Evolutionary conservation across 2,888 invertebrate species (phyloP).

Genomic region (Metellina segmentata): DNA sequence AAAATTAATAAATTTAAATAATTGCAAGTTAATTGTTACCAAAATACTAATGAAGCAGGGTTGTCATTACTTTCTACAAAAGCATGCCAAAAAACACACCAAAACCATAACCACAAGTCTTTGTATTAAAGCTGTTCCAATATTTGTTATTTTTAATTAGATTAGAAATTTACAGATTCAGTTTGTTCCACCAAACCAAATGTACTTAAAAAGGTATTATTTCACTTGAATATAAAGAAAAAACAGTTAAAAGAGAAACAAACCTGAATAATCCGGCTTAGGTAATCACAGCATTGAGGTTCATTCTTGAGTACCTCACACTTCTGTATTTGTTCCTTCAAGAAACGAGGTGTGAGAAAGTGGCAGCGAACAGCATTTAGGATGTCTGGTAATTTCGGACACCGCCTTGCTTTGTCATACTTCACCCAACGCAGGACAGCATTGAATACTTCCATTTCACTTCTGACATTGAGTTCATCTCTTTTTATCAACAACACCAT

Average conservation of each 20-base stretch:
- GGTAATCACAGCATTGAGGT: slow-evolving; percentile 93
- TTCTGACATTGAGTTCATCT: slow-evolving; percentile 94
- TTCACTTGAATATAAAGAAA: no score
- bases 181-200: no score
- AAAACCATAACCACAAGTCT: no score
- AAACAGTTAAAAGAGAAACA: slow-evolving; percentile 34
- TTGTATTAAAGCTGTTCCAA: no score
- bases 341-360: slow-evolving; percentile 93
- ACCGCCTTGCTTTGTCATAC: slow-evolving; percentile 91
- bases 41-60: no score
- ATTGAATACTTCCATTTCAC: slow-evolving; percentile 94
- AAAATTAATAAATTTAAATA: no score
- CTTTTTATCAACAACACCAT: slow-evolving; percentile 91
- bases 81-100: no score
- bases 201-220: no score
- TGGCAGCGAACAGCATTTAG: slow-evolving; percentile 94
- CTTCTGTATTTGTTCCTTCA: slow-evolving; percentile 94
- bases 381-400: slow-evolving; percentile 92
- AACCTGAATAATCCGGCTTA: slow-evolving; percentile 92
- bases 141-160: no score
- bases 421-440: slow-evolving; percentile 94
- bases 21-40: no score
- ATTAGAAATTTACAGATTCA: no score
- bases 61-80: no score
- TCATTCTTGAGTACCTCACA: slow-evolving; percentile 93